Percentiles rank a stretch among this genome's conserved stretches.
Conservation (phyloP, 2,797 vertebrate genomes). For the Smutsia temminckii region DNA sequence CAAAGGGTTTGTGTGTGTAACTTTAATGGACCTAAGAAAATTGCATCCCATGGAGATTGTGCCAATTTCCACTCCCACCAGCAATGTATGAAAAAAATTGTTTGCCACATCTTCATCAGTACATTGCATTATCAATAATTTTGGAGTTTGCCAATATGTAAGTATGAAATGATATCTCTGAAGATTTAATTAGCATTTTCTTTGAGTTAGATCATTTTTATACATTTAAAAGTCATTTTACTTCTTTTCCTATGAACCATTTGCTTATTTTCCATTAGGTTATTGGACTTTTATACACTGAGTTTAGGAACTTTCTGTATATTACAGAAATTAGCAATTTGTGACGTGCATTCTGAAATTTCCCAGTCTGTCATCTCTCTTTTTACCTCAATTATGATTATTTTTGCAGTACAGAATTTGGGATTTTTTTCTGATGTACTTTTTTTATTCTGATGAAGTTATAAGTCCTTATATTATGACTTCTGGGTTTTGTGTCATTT, state of each 20-base stretch:
- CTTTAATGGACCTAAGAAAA: constrained; percentile 42
- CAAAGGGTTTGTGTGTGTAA: constrained; percentile 21
- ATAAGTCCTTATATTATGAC: neutral
- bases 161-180: constrained; percentile 33
- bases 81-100: neutral
- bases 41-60: neutral
- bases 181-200: constrained; percentile 27
- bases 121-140: constrained; percentile 8
- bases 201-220: constrained; percentile 4
- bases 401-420: constrained; percentile 10
- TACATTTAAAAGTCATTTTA: constrained; percentile 41
- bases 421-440: too few relatives aligned
- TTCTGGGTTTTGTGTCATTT: neutral
- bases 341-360: constrained; percentile 13
- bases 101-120: constrained; percentile 23
- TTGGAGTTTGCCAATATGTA: neutral
- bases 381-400: constrained; percentile 38
- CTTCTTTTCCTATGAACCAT: constrained; percentile 33
- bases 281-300: constrained; percentile 20
- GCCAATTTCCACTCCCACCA: constrained; percentile 1
- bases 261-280: constrained; percentile 34
- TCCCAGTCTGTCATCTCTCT: neutral
- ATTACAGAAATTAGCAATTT: constrained; percentile 28
- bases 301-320: constrained; percentile 1
- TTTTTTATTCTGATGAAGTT: constrained; percentile 16